Conservation (phyloP, 2,113 vertebrate species). For the Rhinopomastus cyanomelas region DNA sequence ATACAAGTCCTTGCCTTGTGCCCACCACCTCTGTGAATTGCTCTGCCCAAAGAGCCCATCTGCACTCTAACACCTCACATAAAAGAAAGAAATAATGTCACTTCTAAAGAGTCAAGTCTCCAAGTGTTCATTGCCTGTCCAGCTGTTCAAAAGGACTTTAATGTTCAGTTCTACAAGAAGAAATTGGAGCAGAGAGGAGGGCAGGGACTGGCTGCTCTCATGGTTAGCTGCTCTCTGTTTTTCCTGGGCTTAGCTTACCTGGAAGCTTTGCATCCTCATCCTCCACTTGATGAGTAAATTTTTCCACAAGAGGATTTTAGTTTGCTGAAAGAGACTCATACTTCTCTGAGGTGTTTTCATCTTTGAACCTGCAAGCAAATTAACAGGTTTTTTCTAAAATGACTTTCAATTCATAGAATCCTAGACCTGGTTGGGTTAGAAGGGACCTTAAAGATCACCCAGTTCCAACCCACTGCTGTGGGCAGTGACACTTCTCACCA, state of each 20-base stretch:
- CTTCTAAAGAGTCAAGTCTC: background rate
- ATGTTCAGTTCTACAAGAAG: background rate
- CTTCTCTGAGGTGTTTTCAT: conserved; percentile 47
- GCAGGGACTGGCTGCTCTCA: background rate
- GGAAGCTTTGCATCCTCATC: conserved; percentile 62
- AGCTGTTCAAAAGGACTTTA: background rate
- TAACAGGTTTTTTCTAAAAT: background rate
- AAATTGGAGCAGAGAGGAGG: background rate
- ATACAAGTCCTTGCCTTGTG: background rate
- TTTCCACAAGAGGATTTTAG: conserved; percentile 67
- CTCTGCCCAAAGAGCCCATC: background rate
- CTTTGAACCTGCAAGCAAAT: background rate
- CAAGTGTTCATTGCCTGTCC: background rate
- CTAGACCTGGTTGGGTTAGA: too few species aligned
- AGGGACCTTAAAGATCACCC: too few species aligned
- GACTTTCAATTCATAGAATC: background rate
- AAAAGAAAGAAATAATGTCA: background rate
- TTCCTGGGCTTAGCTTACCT: conserved; percentile 31
- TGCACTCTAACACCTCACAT: background rate
- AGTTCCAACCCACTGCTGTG: too few species aligned
- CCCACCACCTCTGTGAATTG: background rate
- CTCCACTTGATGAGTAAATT: conserved; percentile 72
- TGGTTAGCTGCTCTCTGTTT: background rate
- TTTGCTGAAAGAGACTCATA: conserved; percentile 58
- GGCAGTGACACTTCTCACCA: too few species aligned